Base-by-base conservation (phyloP, 2,797 vertebrate species). In the Enteromius fasciolatus region DNA sequence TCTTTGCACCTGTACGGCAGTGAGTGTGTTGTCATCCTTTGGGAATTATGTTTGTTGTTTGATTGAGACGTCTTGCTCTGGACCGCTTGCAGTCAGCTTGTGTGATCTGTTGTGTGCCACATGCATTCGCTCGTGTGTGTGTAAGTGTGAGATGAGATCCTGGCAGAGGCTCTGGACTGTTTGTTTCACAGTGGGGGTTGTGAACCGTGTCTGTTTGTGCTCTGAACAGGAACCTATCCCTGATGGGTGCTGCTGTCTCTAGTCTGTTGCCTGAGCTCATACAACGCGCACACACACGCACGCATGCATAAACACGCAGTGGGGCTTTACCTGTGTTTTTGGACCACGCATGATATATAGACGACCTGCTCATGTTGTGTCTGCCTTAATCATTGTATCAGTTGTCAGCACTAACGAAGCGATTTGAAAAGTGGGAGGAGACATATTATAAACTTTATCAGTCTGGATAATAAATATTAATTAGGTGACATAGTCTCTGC, bases 171-270 rank as follows among this genome's bases (percentile, higher is more conserved):
- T 81, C 72, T 68, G 79, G 85, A 86, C 86, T 87, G 86, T 89
- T 89, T 89, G 88, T 89, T 87, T 89, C 88, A 85, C 86, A 86
- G 86, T 80, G 75, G 76, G 85, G 85, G 85, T 86, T 85, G 86
- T 86, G 85, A 87, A 89, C 88, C 83, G 76, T 89, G 85, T 87
- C 84, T 88, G 87, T 89, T 83, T 87, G 86, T 87, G 86, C 88
- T 87, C 83, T 84, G 88, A 89, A 87, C 86, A 89, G 81, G 85
- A 89, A 89, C 86, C 85, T 85, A 86, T 87, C 81, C 83, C 86
- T 83, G 86, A 85, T 86, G 88, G 86, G 87, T 83, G 41, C 76
- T 80, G 66, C 85, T 87, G 86, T 81, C 83, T 85, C 85, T 80
- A 81, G 85, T 78, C 83, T 85, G 86, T 85, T 87, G 81, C 85